Conservation (phyloP, 30 jellyfish, hydroid and myxozoan species). For the Calvadosia cruxmelitensis region DNA sequence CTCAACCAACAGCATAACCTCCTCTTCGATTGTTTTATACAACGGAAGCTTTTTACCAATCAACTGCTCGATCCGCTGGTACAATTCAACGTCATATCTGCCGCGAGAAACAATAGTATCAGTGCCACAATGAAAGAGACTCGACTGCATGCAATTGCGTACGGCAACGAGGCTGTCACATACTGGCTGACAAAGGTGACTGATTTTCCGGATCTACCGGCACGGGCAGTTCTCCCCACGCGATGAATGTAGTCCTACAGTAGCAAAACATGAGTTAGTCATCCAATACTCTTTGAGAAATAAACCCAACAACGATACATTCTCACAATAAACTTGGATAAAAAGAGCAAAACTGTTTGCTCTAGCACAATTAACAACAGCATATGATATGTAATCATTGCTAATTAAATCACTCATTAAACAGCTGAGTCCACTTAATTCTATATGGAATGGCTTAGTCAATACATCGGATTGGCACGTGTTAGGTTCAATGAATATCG, state of each 20-base stretch:
- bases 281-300: not conserved
- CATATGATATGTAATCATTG: no score
- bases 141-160: not conserved
- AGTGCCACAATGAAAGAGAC: not conserved
- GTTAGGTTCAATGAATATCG: no score
- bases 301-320: no score
- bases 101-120: not conserved
- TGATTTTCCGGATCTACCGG: slow-evolving; percentile 95
- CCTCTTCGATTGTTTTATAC: slow-evolving; percentile 84
- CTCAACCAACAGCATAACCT: slow-evolving; percentile 86
- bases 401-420: no score
- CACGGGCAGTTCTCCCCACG: slow-evolving; percentile 99
- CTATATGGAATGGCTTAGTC: no score
- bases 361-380: no score
- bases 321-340: no score
- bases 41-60: slow-evolving; percentile 87
- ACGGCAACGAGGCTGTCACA: slow-evolving; percentile 1
- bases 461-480: no score
- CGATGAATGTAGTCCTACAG: slow-evolving; percentile 91
- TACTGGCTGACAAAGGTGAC: slow-evolving; percentile 91
- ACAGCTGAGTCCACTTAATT: no score
- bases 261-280: not conserved
- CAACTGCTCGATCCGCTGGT: slow-evolving; percentile 91
- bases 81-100: slow-evolving; percentile 91
- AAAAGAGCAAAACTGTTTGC: no score